These are phyloP conservation scores for Semotilus atromaculatus DNA, from an alignment of 2,797 vertebrate genomes.

Conservation along the genomic window DNA sequence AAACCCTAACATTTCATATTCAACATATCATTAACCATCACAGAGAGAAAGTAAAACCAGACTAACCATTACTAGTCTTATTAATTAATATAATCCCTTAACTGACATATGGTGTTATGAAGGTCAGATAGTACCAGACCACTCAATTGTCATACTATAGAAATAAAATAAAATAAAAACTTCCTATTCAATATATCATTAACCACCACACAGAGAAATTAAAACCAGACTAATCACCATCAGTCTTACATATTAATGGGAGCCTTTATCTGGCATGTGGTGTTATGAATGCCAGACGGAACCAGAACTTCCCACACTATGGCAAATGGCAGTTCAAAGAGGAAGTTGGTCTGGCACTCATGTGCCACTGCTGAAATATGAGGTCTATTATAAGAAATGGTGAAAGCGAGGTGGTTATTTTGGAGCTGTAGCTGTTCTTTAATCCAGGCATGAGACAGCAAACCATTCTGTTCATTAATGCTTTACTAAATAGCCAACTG, in stretches of 20 bases:
- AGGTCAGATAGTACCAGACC: background rate
- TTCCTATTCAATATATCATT: slow-evolving; percentile 4
- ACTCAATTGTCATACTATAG: background rate
- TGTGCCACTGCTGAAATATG: slow-evolving; percentile 38
- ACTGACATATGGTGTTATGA: slow-evolving; percentile 17
- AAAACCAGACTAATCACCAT: slow-evolving; percentile 23
- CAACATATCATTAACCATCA: background rate
- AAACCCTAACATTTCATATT: background rate
- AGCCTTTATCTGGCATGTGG: slow-evolving; percentile 14
- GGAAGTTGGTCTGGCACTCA: slow-evolving; percentile 23
- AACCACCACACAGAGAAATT: background rate
- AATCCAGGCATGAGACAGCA: slow-evolving; percentile 10
- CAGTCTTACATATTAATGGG: slow-evolving; percentile 10
- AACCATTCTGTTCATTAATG: background rate
- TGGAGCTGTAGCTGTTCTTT: slow-evolving; percentile 18
- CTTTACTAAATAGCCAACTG: background rate
- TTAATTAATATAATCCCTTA: slow-evolving; percentile 17
- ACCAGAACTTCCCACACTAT: slow-evolving; percentile 27
- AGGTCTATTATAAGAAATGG: slow-evolving; percentile 3
- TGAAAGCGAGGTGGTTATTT: slow-evolving; percentile 8
- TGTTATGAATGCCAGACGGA: slow-evolving; percentile 11
- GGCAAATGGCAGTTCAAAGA: slow-evolving; percentile 41
- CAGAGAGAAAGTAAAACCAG: slow-evolving; percentile 8
- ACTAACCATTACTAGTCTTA: slow-evolving; percentile 13
- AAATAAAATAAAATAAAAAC: background rate